Evolutionary conservation across 2,888 invertebrate species (phyloP), one percentile per base, ranked within the genome.

Genomic region (Thymelicus lineola): DNA sequence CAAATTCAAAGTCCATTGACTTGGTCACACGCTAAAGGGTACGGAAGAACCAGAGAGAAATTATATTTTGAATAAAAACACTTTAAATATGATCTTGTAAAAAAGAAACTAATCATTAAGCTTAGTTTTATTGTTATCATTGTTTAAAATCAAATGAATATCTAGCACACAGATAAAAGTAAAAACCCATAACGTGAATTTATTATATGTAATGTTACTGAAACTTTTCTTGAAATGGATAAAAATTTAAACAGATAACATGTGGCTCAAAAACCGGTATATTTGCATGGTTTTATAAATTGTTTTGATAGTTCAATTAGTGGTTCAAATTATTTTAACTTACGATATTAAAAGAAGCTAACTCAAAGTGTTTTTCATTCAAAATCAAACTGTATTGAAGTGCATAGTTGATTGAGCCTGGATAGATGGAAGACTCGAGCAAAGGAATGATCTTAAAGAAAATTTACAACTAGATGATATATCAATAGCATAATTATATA

Each of bases 341-440:
- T 10, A 42, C 4, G 12, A 42, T 12, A 9, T 10, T 42, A 9
- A 0, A 12, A 42, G 12, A 46, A 46, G 7, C 50, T 60, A 42
- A 53, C 45, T 42, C 10, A 69, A 35, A 57, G 10, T 42, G 42
- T 50, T 69, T 28, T 69, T 69, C 59, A 42, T 81, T 78, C 72
- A 67, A 66, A 69, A 71, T 71, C 48, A 61, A 35, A 66, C 60
- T 59, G 28, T 70, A 67, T 50, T 72, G 70, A 63, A 71, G 69
- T 72, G 66, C 64, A 74, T 74, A 77, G 74, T 77, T 55, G 70
- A 74, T 76, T 88, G 89, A 89, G 82, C 85, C 85, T 79, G 81
- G 83, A 74, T 75, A 80, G 79, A 75, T 89, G 91, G 91, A 91
- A 91, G 91, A 91, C 90, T 86, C 86, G 86, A 88, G 77, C 75